phyloP scores from a whole-genome alignment of 1,140 invertebrate species.

The Ctenoplectra terminalis region DNA sequence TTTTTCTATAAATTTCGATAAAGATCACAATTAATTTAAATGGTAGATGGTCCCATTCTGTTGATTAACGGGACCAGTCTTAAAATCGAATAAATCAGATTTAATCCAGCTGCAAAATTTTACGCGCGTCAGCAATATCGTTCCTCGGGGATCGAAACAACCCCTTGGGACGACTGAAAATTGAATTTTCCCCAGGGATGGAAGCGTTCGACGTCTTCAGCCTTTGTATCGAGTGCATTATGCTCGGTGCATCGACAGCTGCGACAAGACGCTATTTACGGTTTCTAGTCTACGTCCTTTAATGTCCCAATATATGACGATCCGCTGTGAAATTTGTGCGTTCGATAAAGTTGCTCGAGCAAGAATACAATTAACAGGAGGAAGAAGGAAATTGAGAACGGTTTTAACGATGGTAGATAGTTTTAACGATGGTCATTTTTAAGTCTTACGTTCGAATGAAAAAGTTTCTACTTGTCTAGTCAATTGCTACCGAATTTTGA shows the following conservation, averaged over 20 bases:
- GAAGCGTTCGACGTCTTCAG: neutral
- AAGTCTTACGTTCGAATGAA: slow-evolving; percentile 6
- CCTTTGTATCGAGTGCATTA: neutral
- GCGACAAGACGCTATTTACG: slow-evolving; percentile 25
- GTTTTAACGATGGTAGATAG: too few species aligned
- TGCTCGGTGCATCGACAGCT: slow-evolving; percentile 2
- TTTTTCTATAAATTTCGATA: neutral
- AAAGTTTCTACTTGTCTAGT: too few species aligned
- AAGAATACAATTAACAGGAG: slow-evolving; percentile 17
- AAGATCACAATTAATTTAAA: neutral
- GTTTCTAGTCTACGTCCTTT: slow-evolving; percentile 16
- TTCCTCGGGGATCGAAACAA: neutral
- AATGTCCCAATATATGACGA: neutral
- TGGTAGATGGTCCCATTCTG: neutral
- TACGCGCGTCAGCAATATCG: neutral
- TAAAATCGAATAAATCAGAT: neutral
- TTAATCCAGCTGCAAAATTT: neutral
- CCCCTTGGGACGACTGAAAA: slow-evolving; percentile 5
- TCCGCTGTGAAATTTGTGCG: neutral
- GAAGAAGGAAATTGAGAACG: neutral
- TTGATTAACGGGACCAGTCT: neutral
- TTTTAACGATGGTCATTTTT: slow-evolving; percentile 7
- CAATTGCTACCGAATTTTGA: too few species aligned
- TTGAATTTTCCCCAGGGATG: slow-evolving; percentile 9
- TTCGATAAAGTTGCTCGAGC: slow-evolving; percentile 1